Conservation (phyloP, 2,797 vertebrate genomes). For the Coregonus ussuriensis region DNA sequence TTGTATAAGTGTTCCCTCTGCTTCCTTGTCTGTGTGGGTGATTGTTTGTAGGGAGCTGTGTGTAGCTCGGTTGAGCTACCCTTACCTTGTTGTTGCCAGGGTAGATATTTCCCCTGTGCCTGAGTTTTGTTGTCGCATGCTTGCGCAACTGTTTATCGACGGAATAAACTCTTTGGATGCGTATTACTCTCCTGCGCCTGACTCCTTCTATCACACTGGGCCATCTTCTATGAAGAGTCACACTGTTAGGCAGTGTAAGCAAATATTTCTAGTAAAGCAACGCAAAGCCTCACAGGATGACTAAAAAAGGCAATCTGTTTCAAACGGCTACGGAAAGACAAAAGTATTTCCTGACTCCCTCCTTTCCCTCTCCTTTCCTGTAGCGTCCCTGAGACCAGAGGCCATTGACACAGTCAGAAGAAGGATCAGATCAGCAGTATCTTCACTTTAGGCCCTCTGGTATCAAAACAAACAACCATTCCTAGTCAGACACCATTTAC, state of each 20-base stretch:
- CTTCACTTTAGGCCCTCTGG: constrained; percentile 52
- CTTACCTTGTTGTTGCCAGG: too few species aligned
- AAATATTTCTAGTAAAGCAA: constrained; percentile 41
- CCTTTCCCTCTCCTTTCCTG: constrained; percentile 60
- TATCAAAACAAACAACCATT: constrained; percentile 31
- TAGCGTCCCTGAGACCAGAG: constrained; percentile 65
- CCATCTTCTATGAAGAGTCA: constrained; percentile 21
- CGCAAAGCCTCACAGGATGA: constrained; percentile 34
- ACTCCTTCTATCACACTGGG: neutral
- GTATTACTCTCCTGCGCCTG: too few species aligned
- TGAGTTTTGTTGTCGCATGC: too few species aligned
- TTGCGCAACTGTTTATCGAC: too few species aligned
- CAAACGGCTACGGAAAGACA: constrained; percentile 56
- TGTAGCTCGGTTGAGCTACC: too few species aligned
- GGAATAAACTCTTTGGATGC: too few species aligned
- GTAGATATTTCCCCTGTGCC: too few species aligned
- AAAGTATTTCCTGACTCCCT: constrained; percentile 70
- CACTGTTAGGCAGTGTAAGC: constrained; percentile 15
- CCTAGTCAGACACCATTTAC: constrained; percentile 1
- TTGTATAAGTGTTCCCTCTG: too few species aligned
- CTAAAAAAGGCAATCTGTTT: constrained; percentile 41
- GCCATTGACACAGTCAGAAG: constrained; percentile 37
- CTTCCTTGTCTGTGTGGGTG: too few species aligned
- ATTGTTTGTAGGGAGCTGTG: too few species aligned
- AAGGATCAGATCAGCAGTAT: constrained; percentile 69